Evolutionary conservation across 2,888 invertebrate genomes (phyloP), one percentile per base, ranked within the genome.

Genomic region (Chymomyza procnemis): DNA sequence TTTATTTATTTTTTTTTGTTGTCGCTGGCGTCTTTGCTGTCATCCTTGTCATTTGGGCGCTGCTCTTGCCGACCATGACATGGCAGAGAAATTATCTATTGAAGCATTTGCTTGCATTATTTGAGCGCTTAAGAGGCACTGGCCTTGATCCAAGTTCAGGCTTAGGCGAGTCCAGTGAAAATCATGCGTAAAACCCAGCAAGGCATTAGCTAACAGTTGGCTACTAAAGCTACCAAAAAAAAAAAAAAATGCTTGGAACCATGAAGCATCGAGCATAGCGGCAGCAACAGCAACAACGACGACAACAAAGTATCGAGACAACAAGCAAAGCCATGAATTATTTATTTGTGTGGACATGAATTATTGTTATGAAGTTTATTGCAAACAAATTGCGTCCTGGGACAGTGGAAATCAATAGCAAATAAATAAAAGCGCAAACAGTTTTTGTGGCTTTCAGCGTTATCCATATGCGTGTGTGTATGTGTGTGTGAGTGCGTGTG

Each of bases 281-380:
- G 19, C 52, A 52, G 6, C 52, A 52, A 19, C 3, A 56, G 1
- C 56, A 21, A 55, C 12, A 22, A 55, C 8, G 16, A 48, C 48
- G 8, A 50, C 34, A 41, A 41, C 12, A 12, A 41, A 12, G 12
- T 12, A 41, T n/a, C 47, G 19, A 19, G 46, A 18, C 71, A 74
- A 67, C 74, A 66, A 67, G 80, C 71, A 67, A 74, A 69, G 68
- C 77, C 82, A 87, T 86, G 88, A 86, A 86, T 86, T 88, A 86
- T 86, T 86, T 86, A 85, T 84, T 86, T 80, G 76, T 88, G 80
- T 76, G 85, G 87, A 88, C 85, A 86, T 88, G 85, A 86, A 88
- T 86, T 86, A 86, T 84, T 86, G 88, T 88, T 88, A 86, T 86
- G 87, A 86, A 88, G 87, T 87, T 86, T 86, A 86, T 88, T 82